Conservation (phyloP, 1,140 invertebrate species). For the Euura lappo region DNA sequence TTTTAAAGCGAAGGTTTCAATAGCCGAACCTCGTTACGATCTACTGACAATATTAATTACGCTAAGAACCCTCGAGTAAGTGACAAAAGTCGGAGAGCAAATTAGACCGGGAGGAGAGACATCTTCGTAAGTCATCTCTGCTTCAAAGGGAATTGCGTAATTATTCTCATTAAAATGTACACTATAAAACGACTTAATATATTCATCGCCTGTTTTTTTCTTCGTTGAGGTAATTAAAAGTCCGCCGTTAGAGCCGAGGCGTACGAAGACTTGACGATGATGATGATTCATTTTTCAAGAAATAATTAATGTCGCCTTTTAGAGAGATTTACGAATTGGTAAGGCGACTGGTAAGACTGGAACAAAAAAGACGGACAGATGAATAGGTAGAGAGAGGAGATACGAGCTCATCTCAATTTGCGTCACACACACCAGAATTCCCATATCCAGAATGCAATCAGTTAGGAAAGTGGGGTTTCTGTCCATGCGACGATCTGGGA, state of each 20-base stretch:
- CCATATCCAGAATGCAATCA: background rate
- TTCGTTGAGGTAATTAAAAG: background rate
- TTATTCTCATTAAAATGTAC: slow-evolving; percentile 3
- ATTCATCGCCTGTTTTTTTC: background rate
- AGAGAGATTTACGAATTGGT: background rate
- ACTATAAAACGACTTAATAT: background rate
- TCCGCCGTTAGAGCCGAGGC: background rate
- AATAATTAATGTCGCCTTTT: slow-evolving; percentile 6
- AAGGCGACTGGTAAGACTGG: background rate
- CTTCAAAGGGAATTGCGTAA: background rate
- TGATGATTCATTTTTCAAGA: slow-evolving; percentile 7
- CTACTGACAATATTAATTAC: background rate
- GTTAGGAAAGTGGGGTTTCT: background rate
- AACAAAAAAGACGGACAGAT: background rate
- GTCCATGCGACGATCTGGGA: too few species aligned
- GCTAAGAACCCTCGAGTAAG: background rate
- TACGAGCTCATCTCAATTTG: slow-evolving; percentile 1
- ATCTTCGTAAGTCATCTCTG: background rate
- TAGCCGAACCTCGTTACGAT: background rate
- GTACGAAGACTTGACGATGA: background rate
- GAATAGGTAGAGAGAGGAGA: background rate
- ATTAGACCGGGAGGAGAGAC: background rate
- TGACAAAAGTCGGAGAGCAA: background rate
- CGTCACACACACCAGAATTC: background rate
- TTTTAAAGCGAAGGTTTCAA: background rate